Base-by-base conservation (phyloP, 2,888 invertebrate genomes). In the Colletes collaris region DNA sequence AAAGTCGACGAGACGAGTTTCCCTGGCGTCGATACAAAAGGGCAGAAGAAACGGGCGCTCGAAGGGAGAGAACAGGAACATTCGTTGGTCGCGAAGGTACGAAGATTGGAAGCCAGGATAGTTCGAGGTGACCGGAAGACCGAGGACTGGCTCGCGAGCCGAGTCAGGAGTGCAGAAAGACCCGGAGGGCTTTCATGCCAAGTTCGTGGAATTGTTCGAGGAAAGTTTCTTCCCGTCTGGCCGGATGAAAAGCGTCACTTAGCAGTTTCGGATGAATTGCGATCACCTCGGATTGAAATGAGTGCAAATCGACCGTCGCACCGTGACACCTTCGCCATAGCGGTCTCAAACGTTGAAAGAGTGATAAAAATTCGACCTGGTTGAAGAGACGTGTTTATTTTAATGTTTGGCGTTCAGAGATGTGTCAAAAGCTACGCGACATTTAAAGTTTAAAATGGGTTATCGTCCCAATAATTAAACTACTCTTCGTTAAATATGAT, bases 221-320 rank as follows among this genome's bases (percentile, higher is more conserved):
- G 69, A 83, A 87, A 83, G 75, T 87, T 87, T 77, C 77, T 72
- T 69, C 13, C 75, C 67, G 35, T 46, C 62, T 35, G 49, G 52
- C 5, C 27, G 70, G 50, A 53, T 70, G 83, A 81, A 83, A 87
- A 83, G 82, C 82, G 73, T 88, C 80, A 82, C 82, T 86, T 83
- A 76, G 70, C 78, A 82, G 81, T 82, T 85, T 77, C 82, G 62
- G 58, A 79, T 80, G 86, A 85, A 82, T 86, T 80, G 85, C 75
- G 84, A 83, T 85, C 79, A 76, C 68, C 59, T 10, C 69, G 69
- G 73, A 83, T 83, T 86, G 81, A 83, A 83, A 81, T 78, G 72
- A 79, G 78, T 59, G 77, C 58, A 65, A 73, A 68, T 79, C 60
- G 69, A 69, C 58, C 16, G 13, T 52, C 62, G 27, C 4, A 40